These are phyloP conservation scores for Sinocyclocheilus grahami DNA, from an alignment of 2,113 vertebrate species.

Conservation along the genomic window DNA sequence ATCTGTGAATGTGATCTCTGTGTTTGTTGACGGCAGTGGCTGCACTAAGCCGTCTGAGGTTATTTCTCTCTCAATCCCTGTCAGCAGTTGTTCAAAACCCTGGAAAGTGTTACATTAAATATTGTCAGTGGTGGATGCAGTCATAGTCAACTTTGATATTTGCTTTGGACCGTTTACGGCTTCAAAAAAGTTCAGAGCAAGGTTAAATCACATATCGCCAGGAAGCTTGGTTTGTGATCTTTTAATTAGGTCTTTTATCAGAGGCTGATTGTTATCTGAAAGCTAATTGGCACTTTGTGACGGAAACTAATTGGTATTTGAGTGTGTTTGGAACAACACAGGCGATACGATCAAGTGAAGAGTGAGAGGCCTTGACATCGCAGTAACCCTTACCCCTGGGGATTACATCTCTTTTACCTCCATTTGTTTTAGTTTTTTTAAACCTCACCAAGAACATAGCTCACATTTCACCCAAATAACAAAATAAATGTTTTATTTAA, in stretches of 20 bases:
- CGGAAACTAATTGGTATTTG: constrained; percentile 54
- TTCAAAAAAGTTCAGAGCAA: constrained; percentile 50
- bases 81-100: neutral
- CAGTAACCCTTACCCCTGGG: too few species aligned
- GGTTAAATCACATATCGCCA: constrained; percentile 55
- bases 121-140: neutral
- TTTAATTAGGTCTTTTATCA: constrained; percentile 39
- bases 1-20: too few species aligned
- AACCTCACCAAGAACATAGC: too few species aligned
- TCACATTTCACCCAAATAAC: neutral
- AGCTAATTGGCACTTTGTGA: constrained; percentile 59
- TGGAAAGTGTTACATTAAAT: neutral
- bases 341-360: constrained; percentile 7
- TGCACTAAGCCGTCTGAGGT: neutral
- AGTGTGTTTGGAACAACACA: neutral
- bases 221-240: constrained; percentile 56
- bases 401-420: neutral
- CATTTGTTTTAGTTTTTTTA: neutral
- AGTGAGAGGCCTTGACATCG: neutral
- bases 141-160: neutral
- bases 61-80: neutral
- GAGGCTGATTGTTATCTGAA: constrained; percentile 61
- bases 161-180: neutral
- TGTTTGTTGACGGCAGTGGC: neutral
- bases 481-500: neutral